Conservation (phyloP, 2,797 vertebrate genomes). For the Bradypus variegatus region DNA sequence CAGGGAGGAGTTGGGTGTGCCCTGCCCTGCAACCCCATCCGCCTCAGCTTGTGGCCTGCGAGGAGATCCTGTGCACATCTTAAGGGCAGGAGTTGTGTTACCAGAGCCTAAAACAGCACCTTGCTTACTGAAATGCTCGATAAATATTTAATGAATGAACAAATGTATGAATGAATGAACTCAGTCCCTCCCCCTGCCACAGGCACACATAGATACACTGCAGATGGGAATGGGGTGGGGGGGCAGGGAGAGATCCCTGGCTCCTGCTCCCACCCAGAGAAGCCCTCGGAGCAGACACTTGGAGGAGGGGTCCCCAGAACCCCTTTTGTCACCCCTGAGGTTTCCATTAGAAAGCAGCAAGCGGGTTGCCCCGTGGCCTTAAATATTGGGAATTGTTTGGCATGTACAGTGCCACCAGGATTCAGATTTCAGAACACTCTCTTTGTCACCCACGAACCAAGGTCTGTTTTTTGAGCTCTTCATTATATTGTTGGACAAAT, state of each 20-base stretch:
- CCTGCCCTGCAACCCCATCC: background rate
- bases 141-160: background rate
- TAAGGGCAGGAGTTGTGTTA: background rate
- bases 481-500: background rate
- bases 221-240: background rate
- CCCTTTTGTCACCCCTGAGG: background rate
- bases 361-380: fast-evolving
- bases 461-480: background rate
- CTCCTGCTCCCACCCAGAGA: background rate
- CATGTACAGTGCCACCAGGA: background rate
- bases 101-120: background rate
- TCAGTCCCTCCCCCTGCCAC: no score
- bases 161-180: background rate
- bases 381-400: background rate
- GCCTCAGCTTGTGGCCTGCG: background rate
- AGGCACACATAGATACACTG: background rate
- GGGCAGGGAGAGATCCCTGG: background rate
- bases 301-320: background rate
- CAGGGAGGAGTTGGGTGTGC: background rate
- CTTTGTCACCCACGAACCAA: background rate
- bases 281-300: background rate
- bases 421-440: background rate
- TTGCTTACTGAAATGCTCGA: background rate
- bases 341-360: background rate
- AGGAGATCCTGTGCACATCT: background rate